Percentiles rank a stretch among this genome's conserved stretches.
These are phyloP conservation scores for Sebastes flavidus DNA, from an alignment of 2,797 vertebrate species.

Conservation along the genomic window DNA sequence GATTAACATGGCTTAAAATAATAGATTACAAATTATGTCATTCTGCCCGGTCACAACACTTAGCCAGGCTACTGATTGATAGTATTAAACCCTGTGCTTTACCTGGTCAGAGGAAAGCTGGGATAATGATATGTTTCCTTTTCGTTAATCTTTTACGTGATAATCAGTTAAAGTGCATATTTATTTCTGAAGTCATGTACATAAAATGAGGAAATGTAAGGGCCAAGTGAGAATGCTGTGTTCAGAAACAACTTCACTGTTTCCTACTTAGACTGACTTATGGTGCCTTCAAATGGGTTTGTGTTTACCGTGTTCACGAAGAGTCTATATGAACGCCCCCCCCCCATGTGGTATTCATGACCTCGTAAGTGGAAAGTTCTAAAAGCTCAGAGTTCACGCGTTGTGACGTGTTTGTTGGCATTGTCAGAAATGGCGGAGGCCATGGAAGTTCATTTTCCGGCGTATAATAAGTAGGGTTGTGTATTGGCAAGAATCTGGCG, in stretches of 20 bases:
- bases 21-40: background rate
- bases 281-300: too few species aligned
- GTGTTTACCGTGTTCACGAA: too few species aligned
- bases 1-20: conserved; percentile 4
- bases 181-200: background rate
- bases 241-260: background rate
- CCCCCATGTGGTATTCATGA: too few species aligned
- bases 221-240: background rate
- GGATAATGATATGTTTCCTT: background rate
- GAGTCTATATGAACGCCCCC: too few species aligned
- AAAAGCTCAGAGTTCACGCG: too few species aligned
- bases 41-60: background rate
- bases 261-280: background rate
- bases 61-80: conserved; percentile 27
- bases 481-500: too few species aligned
- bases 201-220: background rate
- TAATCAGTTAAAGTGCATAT: background rate
- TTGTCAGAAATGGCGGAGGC: too few species aligned
- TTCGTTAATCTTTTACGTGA: background rate
- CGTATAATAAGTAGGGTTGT: too few species aligned
- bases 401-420: too few species aligned
- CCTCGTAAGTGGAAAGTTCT: too few species aligned
- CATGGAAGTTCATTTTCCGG: too few species aligned
- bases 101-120: background rate
- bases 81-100: background rate